Evolutionary conservation across 2,113 vertebrate genomes (phyloP).

Genomic region (Centropus bengalensis): DNA sequence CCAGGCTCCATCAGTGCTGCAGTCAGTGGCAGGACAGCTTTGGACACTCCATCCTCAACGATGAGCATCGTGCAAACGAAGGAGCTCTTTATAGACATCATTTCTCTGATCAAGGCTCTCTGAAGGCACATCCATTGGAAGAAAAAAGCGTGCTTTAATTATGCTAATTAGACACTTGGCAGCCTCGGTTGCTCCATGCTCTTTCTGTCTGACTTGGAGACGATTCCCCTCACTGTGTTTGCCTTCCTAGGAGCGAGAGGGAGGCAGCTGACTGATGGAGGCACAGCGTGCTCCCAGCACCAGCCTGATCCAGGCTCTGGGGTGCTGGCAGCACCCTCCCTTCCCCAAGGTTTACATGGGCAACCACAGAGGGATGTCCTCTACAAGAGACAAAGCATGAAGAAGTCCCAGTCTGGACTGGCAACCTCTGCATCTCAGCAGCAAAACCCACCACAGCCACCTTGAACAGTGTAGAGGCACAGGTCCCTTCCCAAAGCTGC

Average conservation of each 20-base stretch:
- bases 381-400: background rate
- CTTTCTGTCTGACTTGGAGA: background rate
- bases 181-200: background rate
- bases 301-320: background rate
- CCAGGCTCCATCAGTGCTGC: background rate
- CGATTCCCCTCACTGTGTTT: background rate
- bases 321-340: background rate
- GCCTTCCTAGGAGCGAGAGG: background rate
- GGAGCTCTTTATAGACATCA: background rate
- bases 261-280: background rate
- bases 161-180: conserved; percentile 6
- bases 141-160: background rate
- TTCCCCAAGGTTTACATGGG: background rate
- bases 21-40: background rate
- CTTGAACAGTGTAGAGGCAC: background rate
- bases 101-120: background rate
- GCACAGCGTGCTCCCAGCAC: fast-evolving
- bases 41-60: background rate
- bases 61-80: background rate
- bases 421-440: fast-evolving
- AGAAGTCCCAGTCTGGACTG: background rate
- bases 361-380: background rate
- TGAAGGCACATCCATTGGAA: background rate
- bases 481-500: background rate
- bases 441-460: background rate